These are phyloP conservation scores for Salticus scenicus DNA, from an alignment of 2,888 invertebrate species.

Conservation along the genomic window DNA sequence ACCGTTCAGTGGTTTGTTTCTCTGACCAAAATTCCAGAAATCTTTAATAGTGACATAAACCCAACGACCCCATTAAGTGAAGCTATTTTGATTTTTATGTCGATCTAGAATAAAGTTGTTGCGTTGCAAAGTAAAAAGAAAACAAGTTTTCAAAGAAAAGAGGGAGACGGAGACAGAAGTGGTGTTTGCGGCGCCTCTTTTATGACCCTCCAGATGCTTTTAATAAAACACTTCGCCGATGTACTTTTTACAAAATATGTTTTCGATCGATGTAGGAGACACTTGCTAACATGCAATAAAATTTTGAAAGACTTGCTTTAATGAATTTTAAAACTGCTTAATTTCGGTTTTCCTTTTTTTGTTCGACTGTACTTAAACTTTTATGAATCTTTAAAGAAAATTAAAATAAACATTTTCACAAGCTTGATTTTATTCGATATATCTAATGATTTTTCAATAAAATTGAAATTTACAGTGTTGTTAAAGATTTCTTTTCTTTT, in stretches of 20 bases:
- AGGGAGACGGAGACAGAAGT: neutral
- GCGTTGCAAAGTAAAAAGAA: neutral
- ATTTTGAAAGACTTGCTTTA: conserved; percentile 1
- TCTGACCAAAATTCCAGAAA: conserved; percentile 31
- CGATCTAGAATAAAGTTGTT: conserved; percentile 14
- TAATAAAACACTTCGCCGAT: conserved; percentile 43
- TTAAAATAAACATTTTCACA: too few species aligned
- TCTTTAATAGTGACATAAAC: conserved; percentile 58
- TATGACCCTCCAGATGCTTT: conserved; percentile 53
- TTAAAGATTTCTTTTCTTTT: too few species aligned
- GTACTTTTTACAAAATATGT: conserved; percentile 45
- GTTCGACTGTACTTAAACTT: too few species aligned
- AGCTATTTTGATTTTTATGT: conserved; percentile 62
- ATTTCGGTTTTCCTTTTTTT: neutral
- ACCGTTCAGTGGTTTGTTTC: conserved; percentile 37
- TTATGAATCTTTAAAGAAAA: too few species aligned
- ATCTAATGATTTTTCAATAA: too few species aligned
- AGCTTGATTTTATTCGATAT: too few species aligned
- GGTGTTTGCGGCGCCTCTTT: neutral
- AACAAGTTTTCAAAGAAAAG: neutral
- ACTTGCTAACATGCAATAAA: conserved; percentile 7
- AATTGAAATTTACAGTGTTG: too few species aligned
- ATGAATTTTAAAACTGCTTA: conserved; percentile 3
- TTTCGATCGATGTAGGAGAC: conserved; percentile 37
- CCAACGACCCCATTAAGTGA: conserved; percentile 64